Conservation (phyloP, 2,113 vertebrate genomes). For the Phalacrocorax pelagicus region DNA sequence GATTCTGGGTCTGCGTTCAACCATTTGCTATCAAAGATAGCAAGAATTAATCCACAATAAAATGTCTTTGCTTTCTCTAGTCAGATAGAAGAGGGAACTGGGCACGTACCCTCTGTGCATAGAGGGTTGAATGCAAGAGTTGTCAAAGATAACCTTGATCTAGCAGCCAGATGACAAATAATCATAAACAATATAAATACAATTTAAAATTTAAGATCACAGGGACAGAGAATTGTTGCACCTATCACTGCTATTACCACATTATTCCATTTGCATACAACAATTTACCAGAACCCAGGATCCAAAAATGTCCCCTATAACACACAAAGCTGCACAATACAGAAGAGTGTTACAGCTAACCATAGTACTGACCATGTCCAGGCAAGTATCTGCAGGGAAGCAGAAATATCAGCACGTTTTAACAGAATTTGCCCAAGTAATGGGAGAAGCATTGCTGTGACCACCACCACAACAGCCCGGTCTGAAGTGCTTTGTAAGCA, state of each 20-base stretch:
- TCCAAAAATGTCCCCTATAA: background rate
- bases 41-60: background rate
- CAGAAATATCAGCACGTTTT: background rate
- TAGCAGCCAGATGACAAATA: background rate
- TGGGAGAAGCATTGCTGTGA: rapidly evolving
- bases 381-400: background rate
- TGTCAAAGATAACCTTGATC: background rate
- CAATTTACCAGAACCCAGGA: background rate
- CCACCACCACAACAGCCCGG: background rate
- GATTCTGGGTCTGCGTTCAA: background rate
- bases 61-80: background rate
- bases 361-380: background rate
- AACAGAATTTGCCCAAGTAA: background rate
- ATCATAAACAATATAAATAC: background rate
- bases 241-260: background rate
- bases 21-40: background rate
- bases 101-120: background rate
- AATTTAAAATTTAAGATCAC: background rate
- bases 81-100: background rate
- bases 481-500: background rate
- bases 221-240: background rate
- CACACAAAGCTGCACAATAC: background rate
- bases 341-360: background rate
- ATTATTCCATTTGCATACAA: background rate
- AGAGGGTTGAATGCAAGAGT: background rate